These are phyloP conservation scores for Macrosiphum euphorbiae DNA, from an alignment of 2,888 invertebrate species.

Conservation along the genomic window DNA sequence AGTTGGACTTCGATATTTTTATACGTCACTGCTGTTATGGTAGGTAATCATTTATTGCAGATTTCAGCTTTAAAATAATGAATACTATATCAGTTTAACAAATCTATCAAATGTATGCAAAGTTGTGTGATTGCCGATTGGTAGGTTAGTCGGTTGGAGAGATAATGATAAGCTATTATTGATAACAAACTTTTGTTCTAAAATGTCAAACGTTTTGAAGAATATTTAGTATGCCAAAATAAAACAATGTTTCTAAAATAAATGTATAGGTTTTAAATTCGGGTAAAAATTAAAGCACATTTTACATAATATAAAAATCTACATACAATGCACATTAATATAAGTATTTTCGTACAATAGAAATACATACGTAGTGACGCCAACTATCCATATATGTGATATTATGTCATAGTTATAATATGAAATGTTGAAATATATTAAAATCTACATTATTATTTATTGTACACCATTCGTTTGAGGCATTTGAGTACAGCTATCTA, in stretches of 20 bases:
- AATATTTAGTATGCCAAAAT: not conserved
- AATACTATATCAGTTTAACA: not conserved
- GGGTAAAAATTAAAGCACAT: not conserved
- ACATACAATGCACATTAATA: not conserved
- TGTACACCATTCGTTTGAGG: not conserved
- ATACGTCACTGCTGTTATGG: not conserved
- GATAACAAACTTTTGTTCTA: not conserved
- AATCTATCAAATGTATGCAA: not conserved
- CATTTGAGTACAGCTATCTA: not conserved
- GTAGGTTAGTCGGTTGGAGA: not conserved
- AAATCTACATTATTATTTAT: not conserved
- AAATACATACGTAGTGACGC: too few species aligned
- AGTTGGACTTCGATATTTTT: not conserved
- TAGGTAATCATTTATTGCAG: not conserved
- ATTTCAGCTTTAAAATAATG: not conserved
- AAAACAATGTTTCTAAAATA: not conserved
- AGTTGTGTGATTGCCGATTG: not conserved
- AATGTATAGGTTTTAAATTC: not conserved
- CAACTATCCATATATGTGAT: too few species aligned
- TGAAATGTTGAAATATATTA: too few species aligned
- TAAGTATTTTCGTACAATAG: too few species aligned
- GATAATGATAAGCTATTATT: not conserved
- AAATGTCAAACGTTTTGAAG: not conserved
- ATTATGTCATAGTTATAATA: too few species aligned
- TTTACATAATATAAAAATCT: not conserved